phyloP scores from a whole-genome alignment of 2,113 vertebrate genomes.

The Pica pica region DNA sequence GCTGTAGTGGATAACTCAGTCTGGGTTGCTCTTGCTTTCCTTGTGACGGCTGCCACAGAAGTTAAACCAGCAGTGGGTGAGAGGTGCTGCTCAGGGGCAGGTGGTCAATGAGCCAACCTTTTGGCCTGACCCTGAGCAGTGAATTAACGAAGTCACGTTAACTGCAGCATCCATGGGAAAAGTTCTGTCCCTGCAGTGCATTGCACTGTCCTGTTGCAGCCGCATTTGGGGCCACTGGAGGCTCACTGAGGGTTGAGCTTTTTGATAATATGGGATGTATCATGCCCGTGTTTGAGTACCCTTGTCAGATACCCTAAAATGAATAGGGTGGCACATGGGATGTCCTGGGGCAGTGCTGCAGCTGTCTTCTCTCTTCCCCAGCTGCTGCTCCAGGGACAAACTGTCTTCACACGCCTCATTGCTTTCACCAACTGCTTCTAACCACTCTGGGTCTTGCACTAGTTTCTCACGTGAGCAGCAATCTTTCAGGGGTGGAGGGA shows the following conservation, averaged over 20 bases:
- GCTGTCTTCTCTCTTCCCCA: background rate
- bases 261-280: background rate
- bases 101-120: background rate
- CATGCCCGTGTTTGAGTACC: background rate
- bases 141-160: background rate
- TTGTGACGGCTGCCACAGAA: fast-evolving
- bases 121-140: background rate
- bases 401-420: background rate
- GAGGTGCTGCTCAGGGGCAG: background rate
- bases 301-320: background rate
- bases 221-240: fast-evolving
- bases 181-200: background rate
- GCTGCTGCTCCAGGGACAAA: background rate
- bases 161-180: fast-evolving
- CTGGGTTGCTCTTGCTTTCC: background rate
- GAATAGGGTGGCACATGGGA: background rate
- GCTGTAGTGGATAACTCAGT: background rate
- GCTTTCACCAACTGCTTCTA: background rate
- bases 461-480: background rate
- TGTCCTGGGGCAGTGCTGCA: background rate
- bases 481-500: background rate
- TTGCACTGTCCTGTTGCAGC: background rate
- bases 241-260: fast-evolving
- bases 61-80: background rate
- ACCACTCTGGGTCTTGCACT: background rate